Evolutionary conservation across 2,797 vertebrate genomes (phyloP), one percentile per base, ranked within the genome.

Genomic region (Peromyscus attwateri): DNA sequence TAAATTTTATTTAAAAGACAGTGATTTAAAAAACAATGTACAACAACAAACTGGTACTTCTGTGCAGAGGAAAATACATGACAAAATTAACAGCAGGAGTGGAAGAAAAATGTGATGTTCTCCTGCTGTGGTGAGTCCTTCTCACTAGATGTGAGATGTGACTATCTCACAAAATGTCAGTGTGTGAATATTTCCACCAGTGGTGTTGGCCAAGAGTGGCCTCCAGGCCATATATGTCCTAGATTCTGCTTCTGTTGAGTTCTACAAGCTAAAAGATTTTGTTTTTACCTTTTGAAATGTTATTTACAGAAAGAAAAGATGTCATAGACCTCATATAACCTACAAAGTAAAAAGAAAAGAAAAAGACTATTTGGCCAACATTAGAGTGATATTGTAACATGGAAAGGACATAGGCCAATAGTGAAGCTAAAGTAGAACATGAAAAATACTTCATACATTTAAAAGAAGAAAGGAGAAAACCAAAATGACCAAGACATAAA

Each of bases 1-100:
- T 79, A 93, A 49, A 49, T 95, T 77, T 73, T 64, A 62, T 94
- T 94, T 76, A 75, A 93, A 91, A 55, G 27, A 57, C 29, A 90
- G 66, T 25, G 57, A 14, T 57, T 79, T 34, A 57, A 17, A 46
- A 27, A 46, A 49, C 49, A 66, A 73, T 31, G 14, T 60, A 71
- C 70, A 70, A 25, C 17, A 34, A 52, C 27, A 71, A 49, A 70
- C 8, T 52, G 5, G 57, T 19, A 1, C 4, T n/a, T 91, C 23
- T 21, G 10, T 70, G 12, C 3, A 40, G 6, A 64, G 8, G 4
- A 34, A 94, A 94, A 43, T 57, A 25, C 25, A 62, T 64, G 17
- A 55, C 31, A 89, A 77, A 87, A 83, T 43, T 19, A 83, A 27
- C 4, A 77, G 17, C 16, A 37, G 71, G 17, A 6, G 34, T 64